phyloP scores from a whole-genome alignment of 2,113 vertebrate genomes.

The Oreochromis tanganicae region DNA sequence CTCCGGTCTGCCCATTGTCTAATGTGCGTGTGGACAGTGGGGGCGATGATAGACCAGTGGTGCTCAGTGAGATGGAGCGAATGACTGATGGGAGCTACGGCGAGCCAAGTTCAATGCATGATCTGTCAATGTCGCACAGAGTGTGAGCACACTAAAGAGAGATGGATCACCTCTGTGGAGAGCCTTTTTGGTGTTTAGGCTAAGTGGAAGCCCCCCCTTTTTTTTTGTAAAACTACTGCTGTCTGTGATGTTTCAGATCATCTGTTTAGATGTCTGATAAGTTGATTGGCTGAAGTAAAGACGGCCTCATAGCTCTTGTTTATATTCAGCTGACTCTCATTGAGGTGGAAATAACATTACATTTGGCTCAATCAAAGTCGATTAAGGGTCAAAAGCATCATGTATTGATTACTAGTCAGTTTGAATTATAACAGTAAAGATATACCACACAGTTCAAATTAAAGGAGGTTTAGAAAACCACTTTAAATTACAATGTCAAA shows the following conservation, averaged over 20 bases:
- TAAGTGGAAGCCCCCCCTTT: neutral
- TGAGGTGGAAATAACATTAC: neutral
- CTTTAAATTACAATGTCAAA: neutral
- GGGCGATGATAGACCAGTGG: slow-evolving; percentile 14
- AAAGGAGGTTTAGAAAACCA: neutral
- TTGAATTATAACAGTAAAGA: slow-evolving; percentile 4
- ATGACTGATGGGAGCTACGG: slow-evolving; percentile 54
- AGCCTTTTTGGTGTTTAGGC: slow-evolving; percentile 25
- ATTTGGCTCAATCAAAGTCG: slow-evolving; percentile 23
- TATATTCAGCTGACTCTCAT: slow-evolving; percentile 4
- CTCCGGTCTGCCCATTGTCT: slow-evolving; percentile 9
- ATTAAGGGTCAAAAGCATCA: slow-evolving; percentile 14
- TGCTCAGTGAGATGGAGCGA: slow-evolving; percentile 11
- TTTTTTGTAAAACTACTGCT: neutral
- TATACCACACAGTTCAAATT: neutral
- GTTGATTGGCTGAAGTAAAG: neutral
- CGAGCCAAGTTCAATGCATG: slow-evolving; percentile 55
- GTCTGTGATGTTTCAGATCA: neutral
- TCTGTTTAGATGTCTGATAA: slow-evolving; percentile 8
- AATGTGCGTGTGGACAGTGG: neutral
- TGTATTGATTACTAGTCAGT: slow-evolving; percentile 28
- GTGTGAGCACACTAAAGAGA: slow-evolving; percentile 43
- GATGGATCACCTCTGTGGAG: slow-evolving; percentile 41
- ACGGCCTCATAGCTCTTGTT: neutral
- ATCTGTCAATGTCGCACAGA: slow-evolving; percentile 53